These are phyloP conservation scores for Chloroclystis v-ata DNA, from an alignment of 2,888 invertebrate species.

Conservation along the genomic window DNA sequence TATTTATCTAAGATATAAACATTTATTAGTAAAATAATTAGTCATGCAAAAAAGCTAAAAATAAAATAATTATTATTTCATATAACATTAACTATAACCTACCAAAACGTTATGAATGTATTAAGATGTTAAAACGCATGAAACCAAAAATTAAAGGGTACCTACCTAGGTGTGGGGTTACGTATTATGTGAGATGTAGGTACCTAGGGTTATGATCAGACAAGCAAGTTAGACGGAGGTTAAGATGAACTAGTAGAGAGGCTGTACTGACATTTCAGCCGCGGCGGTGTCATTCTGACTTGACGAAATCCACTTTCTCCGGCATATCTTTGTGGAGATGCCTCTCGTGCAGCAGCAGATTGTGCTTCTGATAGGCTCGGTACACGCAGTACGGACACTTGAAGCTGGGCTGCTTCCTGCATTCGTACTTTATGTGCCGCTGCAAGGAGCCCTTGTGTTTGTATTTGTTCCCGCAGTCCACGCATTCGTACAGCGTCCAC, in stretches of 20 bases:
- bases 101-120: too few species aligned
- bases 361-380: conserved; percentile 82
- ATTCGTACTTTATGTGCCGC: conserved; percentile 87
- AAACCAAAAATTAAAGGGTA: background rate
- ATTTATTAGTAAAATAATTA: background rate
- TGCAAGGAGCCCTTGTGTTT: conserved; percentile 87
- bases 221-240: conserved; percentile 18
- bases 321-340: conserved; percentile 76
- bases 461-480: conserved; percentile 89
- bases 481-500: conserved; percentile 80
- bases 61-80: background rate
- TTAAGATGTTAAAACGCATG: background rate
- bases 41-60: background rate
- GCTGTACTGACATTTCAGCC: conserved; percentile 60
- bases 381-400: conserved; percentile 83
- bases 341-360: conserved; percentile 75
- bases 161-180: background rate
- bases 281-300: conserved; percentile 65
- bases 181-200: background rate
- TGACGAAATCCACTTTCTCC: conserved; percentile 74
- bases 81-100: too few species aligned
- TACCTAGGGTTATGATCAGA: background rate
- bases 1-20: too few species aligned
- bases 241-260: conserved; percentile 24
- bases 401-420: conserved; percentile 83